Base-by-base conservation (phyloP, 2,888 invertebrate genomes). In the Drosophila prolongata region DNA sequence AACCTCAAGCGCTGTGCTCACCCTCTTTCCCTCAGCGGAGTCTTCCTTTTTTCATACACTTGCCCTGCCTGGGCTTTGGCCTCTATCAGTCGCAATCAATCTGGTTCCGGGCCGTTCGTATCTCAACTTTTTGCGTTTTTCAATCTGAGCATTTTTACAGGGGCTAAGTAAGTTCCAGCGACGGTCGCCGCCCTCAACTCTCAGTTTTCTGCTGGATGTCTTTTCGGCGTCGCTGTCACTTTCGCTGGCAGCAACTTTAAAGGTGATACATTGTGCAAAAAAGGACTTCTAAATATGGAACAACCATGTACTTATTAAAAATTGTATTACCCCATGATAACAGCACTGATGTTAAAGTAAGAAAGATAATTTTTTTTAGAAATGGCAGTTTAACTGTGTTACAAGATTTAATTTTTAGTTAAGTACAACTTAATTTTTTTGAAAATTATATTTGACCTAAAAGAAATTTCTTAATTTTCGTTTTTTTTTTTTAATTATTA, bases 11-110 rank as follows among this genome's bases (percentile, higher is more conserved):
- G 47, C 52, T 66, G 37, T 43, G 53, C 69, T 40, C 58, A 34
- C 14, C 34, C 47, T 53, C 46, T 27, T 24, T n/a, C 24, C 24
- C 1, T 24, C 42, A n/a, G 27, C 53, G 43, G 44, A 52, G 52
- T 65, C 47, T 56, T 57, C 56, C 37, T 72, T 71, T 77, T 75
- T 75, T 76, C 75, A 77, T 87, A 87, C 89, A 89, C 84, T 89
- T 89, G 89, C 89, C 89, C 68, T 59, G 80, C 49, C 60, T 61
- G 76, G 73, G 79, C 75, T 83, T 66, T 44, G 60, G 64, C 42
- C 72, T 74, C 80, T 90, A 90, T 90, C 91, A 66, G 68, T 78
- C 76, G 82, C 90, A 90, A 90, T 90, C 90, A 91, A 91, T 90
- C 90, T 90, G 88, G 70, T 74, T n/a, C 73, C 76, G 72, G 76